Evolutionary conservation across 2,888 invertebrate species (phyloP), one percentile per base, ranked within the genome.

Genomic region (Linyphia triangularis): DNA sequence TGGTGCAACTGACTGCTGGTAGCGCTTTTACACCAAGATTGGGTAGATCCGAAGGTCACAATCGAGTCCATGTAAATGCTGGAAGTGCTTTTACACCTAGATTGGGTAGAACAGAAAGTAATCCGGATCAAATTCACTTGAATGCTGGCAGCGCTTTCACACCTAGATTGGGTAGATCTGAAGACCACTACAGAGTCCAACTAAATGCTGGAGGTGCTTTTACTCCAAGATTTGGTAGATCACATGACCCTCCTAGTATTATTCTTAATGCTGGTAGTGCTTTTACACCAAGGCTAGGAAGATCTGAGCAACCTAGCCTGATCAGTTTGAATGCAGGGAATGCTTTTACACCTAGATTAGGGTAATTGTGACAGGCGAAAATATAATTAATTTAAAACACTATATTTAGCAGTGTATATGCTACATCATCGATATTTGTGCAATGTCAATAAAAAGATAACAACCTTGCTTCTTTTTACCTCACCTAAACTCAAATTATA

Each of bases 21-120:
- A 72, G 19, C 43, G 85, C 79, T 10, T 85, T 85, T 51, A 88
- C 88, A 5, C 88, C 88, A 1, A 26, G 88, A 63, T 24, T 88
- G 33, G 88, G 88, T 2, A 69, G 88, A 70, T 57, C 85, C 10
- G 43, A 65, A 24, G 37, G 37, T 22, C 19, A 30, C 2, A 81
- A 24, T 3, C n/a, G n/a, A 10, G 65, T 83, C 33, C 61, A 33
- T 28, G 33, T 65, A 30, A 73, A 61, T 51, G 73, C 83, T 16
- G 83, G 83, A 9, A 51, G 51, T 10, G 83, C 83, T 5, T 83
- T 83, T 77, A 77, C 77, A 13, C 77, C 77, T 3, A 63, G 77
- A 19, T 40, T 77, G 6, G 77, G 77, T 6, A 77, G 77, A 61
- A 63, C 77, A 3, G 77, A 77, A 63, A 26, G n/a, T n/a, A 6